Evolutionary conservation across 2,797 vertebrate genomes (phyloP), one percentile per base, ranked within the genome.

Genomic region (Ataeniobius toweri): DNA sequence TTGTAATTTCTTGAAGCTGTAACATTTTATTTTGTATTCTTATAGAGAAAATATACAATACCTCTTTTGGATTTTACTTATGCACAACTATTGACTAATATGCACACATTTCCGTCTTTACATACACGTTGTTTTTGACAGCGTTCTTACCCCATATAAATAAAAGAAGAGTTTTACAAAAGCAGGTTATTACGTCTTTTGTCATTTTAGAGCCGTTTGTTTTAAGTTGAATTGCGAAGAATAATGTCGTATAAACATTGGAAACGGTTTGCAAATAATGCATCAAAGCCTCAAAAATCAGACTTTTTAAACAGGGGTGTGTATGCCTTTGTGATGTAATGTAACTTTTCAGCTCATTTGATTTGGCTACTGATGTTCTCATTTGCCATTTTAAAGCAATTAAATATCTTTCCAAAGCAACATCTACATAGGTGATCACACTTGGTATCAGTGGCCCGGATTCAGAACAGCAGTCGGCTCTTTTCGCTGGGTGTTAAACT

Each of bases 391-490:
- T 39, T 20, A 65, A 22, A 39, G 5, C 12, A 41, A 9, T 22
- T 41, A 22, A 2, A 9, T 36, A 6, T 67, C 24, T 67, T 67
- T 67, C 36, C 63, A 24, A 41, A 67, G 63, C 36, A 12, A 39
- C 36, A 0, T 41, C 63, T 67, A 67, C 36, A 67, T 13, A 41
- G 63, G 63, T 24, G 67, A 31, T 12, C 61, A 20, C 28, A 22
- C 7, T 65, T 39, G 20, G 36, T 18, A 26, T 58, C n/a, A 20
- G 51, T 8, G 55, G 8, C 31, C 3, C 7, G 8, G 18, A 22
- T 65, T 65, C 63, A 46, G 65, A 69, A 68, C 65, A 68, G 41
- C 65, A 46, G 65, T n/a, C 10, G 39, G 24, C 10, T 69, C 39
- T n/a, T 68, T 68, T 69, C 7, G 26, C 41, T n/a, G 67, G 24